Base-by-base conservation (phyloP, 2,888 invertebrate genomes). In the Amiota mariae region DNA sequence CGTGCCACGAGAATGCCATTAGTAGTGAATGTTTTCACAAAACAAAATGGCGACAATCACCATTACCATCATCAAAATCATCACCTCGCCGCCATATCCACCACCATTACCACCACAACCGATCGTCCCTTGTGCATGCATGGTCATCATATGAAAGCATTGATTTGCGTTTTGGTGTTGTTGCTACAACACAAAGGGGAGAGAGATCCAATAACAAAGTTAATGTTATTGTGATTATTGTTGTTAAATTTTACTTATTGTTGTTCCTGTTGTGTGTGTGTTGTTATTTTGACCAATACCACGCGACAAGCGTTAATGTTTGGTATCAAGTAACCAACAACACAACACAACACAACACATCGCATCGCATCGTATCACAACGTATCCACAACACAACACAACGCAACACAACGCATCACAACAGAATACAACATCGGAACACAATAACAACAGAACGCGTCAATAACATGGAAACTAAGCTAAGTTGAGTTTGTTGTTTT, bases 281-380 rank as follows among this genome's bases (percentile, higher is more conserved):
- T 20, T 47, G 71, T 66, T 68, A 71, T 77, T 78, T 80, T 77
- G 85, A 85, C 86, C 82, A 85, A 81, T 81, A 76, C 73, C 77
- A 85, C 80, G 80, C 46, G 64, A 46, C 64, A 64, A 46, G 68
- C 54, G 68, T 54, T 68, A 68, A 68, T 68, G 68, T 24, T 36
- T n/a, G 68, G 68, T 51, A 68, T 68, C 68, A 68, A 68, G 68
- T 68, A 64, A 64, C 24, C 64, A 64, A 64, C 36, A 36, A 54
- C 85, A 81, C 63, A 54, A 4, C 12, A 54, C 13, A 54, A 54
- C 56, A n/a, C n/a, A 36, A 36, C 36, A 36, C 36, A 36, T 6
- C 8, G 6, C 36, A 36, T 36, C 36, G 6, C 36, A 36, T 36
- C 36, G 8, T 6, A 36, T 4, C 6, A 36, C 36, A 36, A 6